Base-by-base conservation (phyloP, 2,888 invertebrate species). In the Nymphalis urticae region DNA sequence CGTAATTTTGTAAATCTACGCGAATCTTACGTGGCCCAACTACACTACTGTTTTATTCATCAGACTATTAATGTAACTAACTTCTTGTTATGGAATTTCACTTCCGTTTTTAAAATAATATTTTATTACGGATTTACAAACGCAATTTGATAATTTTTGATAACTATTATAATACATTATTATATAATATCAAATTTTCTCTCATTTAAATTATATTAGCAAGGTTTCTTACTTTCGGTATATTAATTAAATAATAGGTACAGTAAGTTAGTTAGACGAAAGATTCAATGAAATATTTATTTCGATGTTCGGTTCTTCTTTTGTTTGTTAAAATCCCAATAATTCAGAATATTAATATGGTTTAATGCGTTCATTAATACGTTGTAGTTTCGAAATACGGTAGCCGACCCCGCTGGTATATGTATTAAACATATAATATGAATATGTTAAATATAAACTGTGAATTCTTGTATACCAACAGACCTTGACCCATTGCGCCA, bases 401-500 rank as follows among this genome's bases (percentile, higher is more conserved):
- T 58, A 66, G 66, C 69, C 66, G 54, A 66, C 62, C 69, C 59
- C 48, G 60, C 24, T 51, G 60, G 19, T 58, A 54, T 59, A 67
- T 59, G 51, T 62, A 68, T 62, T 70, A 60, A 70, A 61, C 60
- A 66, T 67, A 42, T 42, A 42, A 42, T 3, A 68, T 66, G 68
- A 68, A 71, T 69, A 72, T 61, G 63, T 69, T 65, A 69, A 69
- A 68, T 51, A 64, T 63, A 60, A 69, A 66, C 48, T 63, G 63
- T 72, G 69, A 73, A 73, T 74, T 73, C 63, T 72, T 67, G 69
- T 75, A 74, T 72, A 71, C 67, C 75, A 75, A 68, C 58, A 68
- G 72, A 72, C 77, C 79, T 78, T 79, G 78, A 79, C 77, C 75
- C 84, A 83, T 85, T 86, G 81, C 77, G 76, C 77, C 76, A 48